Percentiles rank a stretch among this genome's conserved stretches.
These are phyloP conservation scores for Pseudolaguvia tuberculata DNA, from an alignment of 2,113 vertebrate genomes.

Conservation along the genomic window DNA sequence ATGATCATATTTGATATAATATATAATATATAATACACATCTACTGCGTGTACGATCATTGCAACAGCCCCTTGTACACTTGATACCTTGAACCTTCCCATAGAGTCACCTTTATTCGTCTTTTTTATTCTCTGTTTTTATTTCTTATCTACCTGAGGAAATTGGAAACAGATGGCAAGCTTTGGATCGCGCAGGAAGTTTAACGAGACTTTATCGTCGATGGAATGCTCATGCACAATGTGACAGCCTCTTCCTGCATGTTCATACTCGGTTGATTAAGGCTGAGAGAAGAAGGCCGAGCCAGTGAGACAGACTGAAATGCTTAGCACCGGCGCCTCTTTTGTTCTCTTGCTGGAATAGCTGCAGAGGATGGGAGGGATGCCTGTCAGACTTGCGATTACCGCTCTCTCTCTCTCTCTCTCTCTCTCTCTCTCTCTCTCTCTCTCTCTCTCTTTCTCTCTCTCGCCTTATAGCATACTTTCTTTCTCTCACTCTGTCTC, in stretches of 20 bases:
- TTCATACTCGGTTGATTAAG: slow-evolving; percentile 8
- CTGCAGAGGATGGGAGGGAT: slow-evolving; percentile 41
- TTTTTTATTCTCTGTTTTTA: background rate
- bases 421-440: slow-evolving; percentile 28
- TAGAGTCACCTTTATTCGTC: background rate
- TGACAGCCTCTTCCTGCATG: slow-evolving; percentile 14
- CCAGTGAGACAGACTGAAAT: slow-evolving; percentile 45
- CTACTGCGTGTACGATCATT: slow-evolving; percentile 8
- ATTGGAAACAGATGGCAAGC: background rate
- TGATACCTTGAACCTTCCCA: background rate
- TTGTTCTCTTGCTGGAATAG: slow-evolving; percentile 50
- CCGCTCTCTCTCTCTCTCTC: slow-evolving; percentile 37
- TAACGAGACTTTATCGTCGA: background rate
- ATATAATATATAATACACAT: slow-evolving; percentile 14
- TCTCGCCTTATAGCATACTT: slow-evolving; percentile 45
- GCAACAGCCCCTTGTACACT: slow-evolving; percentile 1
- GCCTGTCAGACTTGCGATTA: slow-evolving; percentile 49
- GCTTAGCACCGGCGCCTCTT: slow-evolving; percentile 46
- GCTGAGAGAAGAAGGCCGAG: slow-evolving; percentile 29
- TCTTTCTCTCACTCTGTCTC: slow-evolving; percentile 39
- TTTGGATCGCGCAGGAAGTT: background rate
- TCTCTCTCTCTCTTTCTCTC: too few relatives aligned
- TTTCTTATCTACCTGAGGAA: slow-evolving; percentile 5
- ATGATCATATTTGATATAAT: background rate
- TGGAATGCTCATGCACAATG: slow-evolving; percentile 6